Percentiles rank a stretch among this genome's conserved stretches.
Conservation (phyloP, 2,797 vertebrate species). For the Nyctalus aviator region DNA sequence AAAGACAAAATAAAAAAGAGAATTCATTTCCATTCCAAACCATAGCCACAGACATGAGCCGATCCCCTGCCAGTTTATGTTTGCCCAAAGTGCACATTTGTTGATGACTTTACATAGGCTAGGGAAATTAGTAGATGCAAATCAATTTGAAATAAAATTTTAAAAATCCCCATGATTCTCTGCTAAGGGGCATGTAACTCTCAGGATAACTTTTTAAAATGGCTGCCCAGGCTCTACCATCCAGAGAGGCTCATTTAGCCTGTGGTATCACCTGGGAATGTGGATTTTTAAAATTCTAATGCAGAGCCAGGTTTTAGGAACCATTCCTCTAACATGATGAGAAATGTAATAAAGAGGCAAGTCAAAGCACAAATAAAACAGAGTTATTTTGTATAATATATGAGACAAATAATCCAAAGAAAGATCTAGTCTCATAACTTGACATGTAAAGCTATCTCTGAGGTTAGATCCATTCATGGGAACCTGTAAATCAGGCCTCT, state of each 20-base stretch:
- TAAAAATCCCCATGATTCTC: conserved; percentile 24
- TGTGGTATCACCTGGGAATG: background rate
- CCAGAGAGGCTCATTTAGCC: background rate
- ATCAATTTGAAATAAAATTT: conserved; percentile 39
- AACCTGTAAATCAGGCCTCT: background rate
- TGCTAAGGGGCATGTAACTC: background rate
- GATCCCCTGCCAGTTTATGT: conserved; percentile 49
- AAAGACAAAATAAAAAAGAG: conserved; percentile 20
- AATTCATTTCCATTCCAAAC: conserved; percentile 67
- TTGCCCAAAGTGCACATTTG: conserved; percentile 45
- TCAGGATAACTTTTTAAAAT: conserved; percentile 45
- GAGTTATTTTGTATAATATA: background rate
- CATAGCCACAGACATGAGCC: conserved; percentile 15
- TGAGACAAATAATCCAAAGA: conserved; percentile 15
- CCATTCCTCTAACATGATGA: background rate
- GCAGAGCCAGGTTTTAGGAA: background rate
- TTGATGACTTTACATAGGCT: conserved; percentile 15
- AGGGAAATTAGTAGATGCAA: conserved; percentile 26
- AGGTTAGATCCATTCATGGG: background rate
- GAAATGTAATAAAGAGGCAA: background rate
- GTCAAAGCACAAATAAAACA: background rate
- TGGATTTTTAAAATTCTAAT: conserved; percentile 18
- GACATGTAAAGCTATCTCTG: background rate
- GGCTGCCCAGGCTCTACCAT: background rate
- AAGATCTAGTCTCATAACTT: conserved; percentile 1